Evolutionary conservation across 2,797 vertebrate species (phyloP), one percentile per base, ranked within the genome.

Genomic region (Artibeus jamaicensis): DNA sequence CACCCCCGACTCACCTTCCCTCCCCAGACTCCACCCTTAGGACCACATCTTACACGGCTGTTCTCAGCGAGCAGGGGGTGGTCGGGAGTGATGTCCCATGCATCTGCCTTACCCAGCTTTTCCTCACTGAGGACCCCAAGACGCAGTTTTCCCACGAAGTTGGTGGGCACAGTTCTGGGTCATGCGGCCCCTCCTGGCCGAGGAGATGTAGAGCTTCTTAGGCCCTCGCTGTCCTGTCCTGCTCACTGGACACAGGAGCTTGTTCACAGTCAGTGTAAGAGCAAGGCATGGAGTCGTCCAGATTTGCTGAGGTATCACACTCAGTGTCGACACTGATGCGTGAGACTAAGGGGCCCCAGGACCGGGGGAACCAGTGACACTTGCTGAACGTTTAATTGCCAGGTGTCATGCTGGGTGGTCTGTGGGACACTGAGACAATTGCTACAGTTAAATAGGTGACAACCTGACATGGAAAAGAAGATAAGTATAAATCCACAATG

Each of bases 181-280:
- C 29, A 21, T 1, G 15, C 0, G 0, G 9, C 12, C 67, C 42
- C 14, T 57, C 29, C 39, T 24, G 5, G 48, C 19, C 37, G 26
- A 32, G 18, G 48, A 68, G 55, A 77, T 1, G 2, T 10, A 26
- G 5, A 15, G 2, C 7, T 15, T 11, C 7, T 37, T 16, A 32
- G 39, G 46, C 24, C 12, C 10, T 24, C 5, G 12, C 10, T 42
- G 21, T 53, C 37, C 22, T 15, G 2, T 10, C 78, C 65, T 0
- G 2, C 79, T 37, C 24, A 0, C 18, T 18, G 29, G 67, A 53
- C 37, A 22, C 1, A 4, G 34, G 29, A 39, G 4, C 24, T 50
- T 81, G 9, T 19, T 81, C 48, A 6, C 48, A 73, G 42, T 21
- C 24, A 0, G 1, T 10, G 3, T 19, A 42, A 42, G 8, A 16